Conservation (phyloP, 1,140 invertebrate species). For the Drosophila ananassae region DNA sequence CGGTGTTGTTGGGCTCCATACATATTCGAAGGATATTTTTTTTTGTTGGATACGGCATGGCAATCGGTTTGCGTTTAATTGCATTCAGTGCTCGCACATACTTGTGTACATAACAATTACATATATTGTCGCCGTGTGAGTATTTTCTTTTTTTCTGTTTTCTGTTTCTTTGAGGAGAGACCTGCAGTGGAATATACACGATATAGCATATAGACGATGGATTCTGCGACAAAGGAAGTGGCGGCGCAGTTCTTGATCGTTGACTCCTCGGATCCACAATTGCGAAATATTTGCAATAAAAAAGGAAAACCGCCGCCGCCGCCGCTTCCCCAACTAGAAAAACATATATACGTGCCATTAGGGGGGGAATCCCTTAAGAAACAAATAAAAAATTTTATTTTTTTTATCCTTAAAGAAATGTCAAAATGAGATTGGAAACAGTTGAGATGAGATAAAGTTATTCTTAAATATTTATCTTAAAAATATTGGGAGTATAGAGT, state of each 20-base stretch:
- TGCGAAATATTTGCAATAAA: constrained; percentile 14
- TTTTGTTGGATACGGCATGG: neutral
- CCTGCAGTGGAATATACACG: constrained; percentile 11
- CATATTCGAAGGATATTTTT: neutral
- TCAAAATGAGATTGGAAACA: too few relatives aligned
- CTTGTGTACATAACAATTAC: constrained; percentile 49
- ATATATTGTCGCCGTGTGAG: constrained; percentile 47
- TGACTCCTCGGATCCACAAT: constrained; percentile 9
- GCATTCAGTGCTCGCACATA: constrained; percentile 33
- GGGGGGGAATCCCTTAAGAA: neutral
- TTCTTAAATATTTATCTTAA: too few relatives aligned
- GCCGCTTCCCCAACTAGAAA: constrained; percentile 45
- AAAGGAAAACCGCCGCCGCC: constrained; percentile 5
- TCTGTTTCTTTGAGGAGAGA: constrained; percentile 45
- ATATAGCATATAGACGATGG: constrained; percentile 14
- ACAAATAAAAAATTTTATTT: neutral
- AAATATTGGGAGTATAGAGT: too few relatives aligned
- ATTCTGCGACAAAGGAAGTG: constrained; percentile 43
- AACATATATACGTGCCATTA: constrained; percentile 21
- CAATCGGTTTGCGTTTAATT: constrained; percentile 13
- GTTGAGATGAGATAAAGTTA: too few relatives aligned
- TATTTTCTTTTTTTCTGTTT: constrained; percentile 25
- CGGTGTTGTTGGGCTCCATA: neutral
- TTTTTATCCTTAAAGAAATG: too few relatives aligned
- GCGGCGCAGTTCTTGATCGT: constrained; percentile 25